Evolutionary conservation across 2,113 vertebrate species (phyloP).

Genomic region (Rattus norvegicus): DNA sequence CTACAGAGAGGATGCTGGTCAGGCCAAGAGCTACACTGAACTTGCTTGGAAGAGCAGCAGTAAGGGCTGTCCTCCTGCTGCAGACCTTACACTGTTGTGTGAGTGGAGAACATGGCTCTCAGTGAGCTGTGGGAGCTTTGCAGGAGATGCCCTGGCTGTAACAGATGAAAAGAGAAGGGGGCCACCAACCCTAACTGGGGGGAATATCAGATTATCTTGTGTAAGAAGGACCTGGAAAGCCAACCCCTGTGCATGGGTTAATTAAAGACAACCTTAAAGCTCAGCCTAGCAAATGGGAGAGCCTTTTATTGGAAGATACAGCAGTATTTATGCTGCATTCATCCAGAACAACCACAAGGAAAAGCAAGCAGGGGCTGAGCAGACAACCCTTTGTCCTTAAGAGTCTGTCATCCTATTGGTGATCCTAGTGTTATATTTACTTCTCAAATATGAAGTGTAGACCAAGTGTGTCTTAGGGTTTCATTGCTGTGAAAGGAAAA

Average conservation of each 20-base stretch:
- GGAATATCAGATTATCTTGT: not conserved
- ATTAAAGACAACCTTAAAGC: not conserved
- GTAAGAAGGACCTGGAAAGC: not conserved
- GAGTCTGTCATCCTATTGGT: not conserved
- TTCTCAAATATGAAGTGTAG: not conserved
- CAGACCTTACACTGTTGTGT: not conserved
- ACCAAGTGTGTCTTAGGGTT: not conserved
- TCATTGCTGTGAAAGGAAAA: too few relatives aligned
- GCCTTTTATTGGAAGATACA: not conserved
- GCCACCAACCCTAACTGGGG: not conserved
- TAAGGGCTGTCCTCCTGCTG: not conserved
- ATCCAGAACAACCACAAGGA: not conserved
- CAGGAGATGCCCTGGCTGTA: not conserved
- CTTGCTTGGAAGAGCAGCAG: not conserved
- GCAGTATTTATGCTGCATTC: not conserved
- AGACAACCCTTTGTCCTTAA: not conserved
- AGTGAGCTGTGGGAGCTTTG: not conserved
- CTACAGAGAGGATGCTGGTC: not conserved
- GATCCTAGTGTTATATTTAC: not conserved
- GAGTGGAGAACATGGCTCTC: not conserved
- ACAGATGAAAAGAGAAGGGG: not conserved
- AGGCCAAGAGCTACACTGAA: not conserved
- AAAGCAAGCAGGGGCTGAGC: too few relatives aligned
- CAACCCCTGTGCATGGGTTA: not conserved
- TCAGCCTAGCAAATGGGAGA: not conserved